Base-by-base conservation (phyloP, 2,113 vertebrate genomes). In the Crotalus helleri region DNA sequence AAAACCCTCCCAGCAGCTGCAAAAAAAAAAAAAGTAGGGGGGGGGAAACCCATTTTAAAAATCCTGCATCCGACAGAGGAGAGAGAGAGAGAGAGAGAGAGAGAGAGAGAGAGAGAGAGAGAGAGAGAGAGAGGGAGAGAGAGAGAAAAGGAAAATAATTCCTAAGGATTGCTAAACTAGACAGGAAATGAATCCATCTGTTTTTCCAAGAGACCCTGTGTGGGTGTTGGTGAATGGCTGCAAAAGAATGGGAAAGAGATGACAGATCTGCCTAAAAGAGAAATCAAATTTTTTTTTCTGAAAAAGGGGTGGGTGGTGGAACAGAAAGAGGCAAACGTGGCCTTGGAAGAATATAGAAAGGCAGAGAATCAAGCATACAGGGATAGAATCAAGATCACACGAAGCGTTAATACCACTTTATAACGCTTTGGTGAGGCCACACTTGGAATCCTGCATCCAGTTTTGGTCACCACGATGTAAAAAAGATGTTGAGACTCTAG, bases 111-210 rank as follows among this genome's bases (percentile, higher is more conserved):
- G n/a, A n/a, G n/a, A n/a, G n/a, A n/a, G n/a, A n/a, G n/a, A n/a
- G n/a, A n/a, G n/a, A n/a, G n/a, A n/a, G n/a, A n/a, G n/a, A n/a
- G n/a, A n/a, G n/a, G n/a, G n/a, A n/a, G n/a, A n/a, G n/a, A n/a
- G n/a, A n/a, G n/a, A n/a, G n/a, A n/a, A n/a, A n/a, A n/a, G n/a
- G n/a, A n/a, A n/a, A n/a, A 51, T n/a, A 21, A 4, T 89, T 54
- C 33, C 61, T 51, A 58, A 92, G 61, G 9, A 0, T 90, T 19
- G 88, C 33, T 92, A 55, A 55, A 94, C 91, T 87, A 92, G 4
- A 92, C 92, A 92, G 93, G 93, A 0, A 8, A 85, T 46, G 94
- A 95, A 94, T 58, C 90, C 59, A 57, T 95, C 93, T 95, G 92
- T 90, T 87, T 92, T 91, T 89, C 95, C 49, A 64, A 21, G n/a